Evolutionary conservation across 1,140 invertebrate genomes (phyloP).

Genomic region (Bombus terrestris): DNA sequence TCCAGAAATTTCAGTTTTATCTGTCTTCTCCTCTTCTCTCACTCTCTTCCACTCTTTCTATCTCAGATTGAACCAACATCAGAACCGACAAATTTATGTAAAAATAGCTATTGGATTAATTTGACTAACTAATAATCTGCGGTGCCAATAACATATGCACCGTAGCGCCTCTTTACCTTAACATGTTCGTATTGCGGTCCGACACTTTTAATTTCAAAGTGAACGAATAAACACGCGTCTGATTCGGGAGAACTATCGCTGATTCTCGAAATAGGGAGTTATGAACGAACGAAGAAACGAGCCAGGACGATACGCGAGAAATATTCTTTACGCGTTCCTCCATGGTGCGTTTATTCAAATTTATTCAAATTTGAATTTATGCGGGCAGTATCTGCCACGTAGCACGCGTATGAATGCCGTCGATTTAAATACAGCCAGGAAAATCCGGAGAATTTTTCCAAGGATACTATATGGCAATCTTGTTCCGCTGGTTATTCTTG

Average conservation of each 20-base stretch:
- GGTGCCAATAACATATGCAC: too few relatives aligned
- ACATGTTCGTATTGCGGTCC: too few relatives aligned
- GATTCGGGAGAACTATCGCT: background rate
- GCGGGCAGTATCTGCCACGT: slow-evolving; percentile 2
- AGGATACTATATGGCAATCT: background rate
- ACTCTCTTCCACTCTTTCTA: too few relatives aligned
- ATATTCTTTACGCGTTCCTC: slow-evolving; percentile 4
- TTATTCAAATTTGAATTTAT: slow-evolving; percentile 40
- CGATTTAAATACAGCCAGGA: slow-evolving; percentile 21
- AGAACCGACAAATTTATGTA: too few relatives aligned
- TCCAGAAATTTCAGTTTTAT: slow-evolving; percentile 5
- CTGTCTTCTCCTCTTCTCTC: too few relatives aligned
- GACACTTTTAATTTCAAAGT: background rate
- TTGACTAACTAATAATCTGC: too few relatives aligned
- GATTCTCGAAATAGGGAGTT: background rate
- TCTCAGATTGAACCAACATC: too few relatives aligned
- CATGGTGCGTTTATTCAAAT: slow-evolving; percentile 29
- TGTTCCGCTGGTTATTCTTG: background rate
- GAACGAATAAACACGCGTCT: background rate
- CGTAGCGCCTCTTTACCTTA: too few relatives aligned
- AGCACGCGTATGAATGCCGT: slow-evolving; percentile 6
- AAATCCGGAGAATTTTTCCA: slow-evolving; percentile 8
- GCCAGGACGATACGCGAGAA: background rate
- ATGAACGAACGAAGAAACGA: background rate
- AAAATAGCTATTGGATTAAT: too few relatives aligned